These are phyloP conservation scores for Solenodon paradoxus DNA, from an alignment of 2,113 vertebrate genomes.

Conservation along the genomic window DNA sequence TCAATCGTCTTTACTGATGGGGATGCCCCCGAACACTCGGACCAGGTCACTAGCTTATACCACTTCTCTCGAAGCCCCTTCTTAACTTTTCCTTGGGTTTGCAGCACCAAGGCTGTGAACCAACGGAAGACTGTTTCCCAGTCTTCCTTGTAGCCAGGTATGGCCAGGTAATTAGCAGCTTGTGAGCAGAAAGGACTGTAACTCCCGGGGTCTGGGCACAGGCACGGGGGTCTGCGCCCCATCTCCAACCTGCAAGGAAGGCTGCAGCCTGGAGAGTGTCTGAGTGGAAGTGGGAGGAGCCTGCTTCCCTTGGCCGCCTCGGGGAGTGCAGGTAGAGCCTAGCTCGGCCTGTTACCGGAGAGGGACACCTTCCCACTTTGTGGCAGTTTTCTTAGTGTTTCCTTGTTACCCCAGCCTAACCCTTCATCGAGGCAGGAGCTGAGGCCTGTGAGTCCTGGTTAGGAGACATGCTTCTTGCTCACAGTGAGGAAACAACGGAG, in stretches of 20 bases:
- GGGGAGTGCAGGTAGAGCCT: too few species aligned
- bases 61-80: background rate
- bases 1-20: too few species aligned
- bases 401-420: background rate
- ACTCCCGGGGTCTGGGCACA: rapidly evolving
- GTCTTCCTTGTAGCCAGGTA: background rate
- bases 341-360: background rate
- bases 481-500: background rate
- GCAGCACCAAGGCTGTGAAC: too few species aligned
- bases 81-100: background rate
- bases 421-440: background rate
- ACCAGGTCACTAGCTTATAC: too few species aligned
- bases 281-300: background rate
- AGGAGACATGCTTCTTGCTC: background rate
- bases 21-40: too few species aligned
- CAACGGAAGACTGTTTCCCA: background rate
- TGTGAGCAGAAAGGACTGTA: background rate
- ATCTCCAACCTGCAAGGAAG: too few species aligned
- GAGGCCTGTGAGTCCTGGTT: background rate
- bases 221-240: background rate
- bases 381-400: background rate
- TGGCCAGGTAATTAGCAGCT: background rate
- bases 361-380: too few species aligned
- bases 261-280: background rate
- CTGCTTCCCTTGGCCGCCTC: background rate